phyloP scores from a whole-genome alignment of 1,140 invertebrate species.

The Drosophila repleta region DNA sequence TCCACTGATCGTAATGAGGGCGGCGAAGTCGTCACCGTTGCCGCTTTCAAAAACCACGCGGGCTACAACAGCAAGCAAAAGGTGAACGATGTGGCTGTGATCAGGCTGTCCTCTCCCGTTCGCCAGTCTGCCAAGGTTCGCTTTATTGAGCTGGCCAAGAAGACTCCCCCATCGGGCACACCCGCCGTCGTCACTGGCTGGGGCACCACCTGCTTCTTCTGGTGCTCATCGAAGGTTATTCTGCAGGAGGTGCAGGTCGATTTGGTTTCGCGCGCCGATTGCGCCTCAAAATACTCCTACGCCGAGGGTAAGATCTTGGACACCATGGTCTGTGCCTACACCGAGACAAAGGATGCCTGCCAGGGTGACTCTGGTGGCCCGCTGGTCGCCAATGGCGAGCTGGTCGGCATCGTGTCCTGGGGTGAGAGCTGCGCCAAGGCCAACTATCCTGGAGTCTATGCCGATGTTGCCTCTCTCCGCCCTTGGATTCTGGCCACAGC shows the following conservation, averaged over 20 bases:
- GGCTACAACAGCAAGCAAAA: conserved; percentile 61
- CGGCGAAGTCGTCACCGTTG: conserved; percentile 58
- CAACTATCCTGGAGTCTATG: conserved; percentile 88
- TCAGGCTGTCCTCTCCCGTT: conserved; percentile 78
- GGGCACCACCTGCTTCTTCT: conserved; percentile 66
- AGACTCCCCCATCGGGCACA: conserved; percentile 53
- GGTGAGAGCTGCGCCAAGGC: conserved; percentile 87
- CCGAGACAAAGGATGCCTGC: conserved; percentile 85
- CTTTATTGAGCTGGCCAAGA: conserved; percentile 44
- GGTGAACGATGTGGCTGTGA: conserved; percentile 85
- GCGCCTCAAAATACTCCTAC: conserved; percentile 50
- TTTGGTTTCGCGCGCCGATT: conserved; percentile 38
- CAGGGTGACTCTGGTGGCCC: conserved; percentile 84
- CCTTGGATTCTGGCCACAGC: conserved; percentile 73
- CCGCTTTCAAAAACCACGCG: conserved; percentile 59
- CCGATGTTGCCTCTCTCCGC: conserved; percentile 85
- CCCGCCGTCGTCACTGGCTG: conserved; percentile 67
- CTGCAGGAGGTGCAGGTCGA: conserved; percentile 46
- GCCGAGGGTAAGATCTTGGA: conserved; percentile 69
- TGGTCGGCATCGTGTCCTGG: conserved; percentile 88
- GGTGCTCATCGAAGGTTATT: conserved; percentile 35
- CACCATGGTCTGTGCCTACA: conserved; percentile 86
- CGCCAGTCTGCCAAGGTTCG: conserved; percentile 41
- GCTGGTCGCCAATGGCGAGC: conserved; percentile 68
- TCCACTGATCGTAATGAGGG: conserved; percentile 52